Conservation (phyloP, 2,888 invertebrate genomes). For the Mythimna impura region DNA sequence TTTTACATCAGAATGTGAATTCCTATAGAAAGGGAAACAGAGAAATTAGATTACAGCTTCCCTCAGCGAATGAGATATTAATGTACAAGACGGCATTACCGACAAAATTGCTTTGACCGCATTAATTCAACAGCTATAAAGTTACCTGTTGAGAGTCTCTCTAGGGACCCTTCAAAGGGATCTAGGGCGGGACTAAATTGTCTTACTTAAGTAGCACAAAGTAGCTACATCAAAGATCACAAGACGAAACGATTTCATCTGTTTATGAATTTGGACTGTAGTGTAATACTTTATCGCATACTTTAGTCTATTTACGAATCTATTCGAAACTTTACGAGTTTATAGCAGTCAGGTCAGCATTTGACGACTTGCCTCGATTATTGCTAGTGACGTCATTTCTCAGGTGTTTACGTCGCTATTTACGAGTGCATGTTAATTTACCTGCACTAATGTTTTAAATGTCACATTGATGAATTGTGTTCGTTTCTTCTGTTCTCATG, state of each 20-base stretch:
- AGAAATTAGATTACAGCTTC: constrained; percentile 74
- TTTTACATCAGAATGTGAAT: constrained; percentile 44
- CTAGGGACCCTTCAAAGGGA: constrained; percentile 79
- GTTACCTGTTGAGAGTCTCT: constrained; percentile 84
- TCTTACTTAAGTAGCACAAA: constrained; percentile 78
- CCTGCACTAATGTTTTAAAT: constrained; percentile 45
- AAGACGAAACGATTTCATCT: constrained; percentile 54
- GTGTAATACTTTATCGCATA: constrained; percentile 59
- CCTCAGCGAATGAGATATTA: constrained; percentile 74
- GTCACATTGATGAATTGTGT: constrained; percentile 42
- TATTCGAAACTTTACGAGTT: constrained; percentile 59
- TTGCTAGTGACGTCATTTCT: constrained; percentile 33
- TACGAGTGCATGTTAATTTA: constrained; percentile 21
- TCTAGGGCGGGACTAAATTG: constrained; percentile 80
- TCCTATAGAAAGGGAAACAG: constrained; percentile 48
- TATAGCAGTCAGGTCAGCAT: constrained; percentile 35
- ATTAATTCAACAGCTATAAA: constrained; percentile 82
- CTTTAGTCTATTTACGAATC: constrained; percentile 58
- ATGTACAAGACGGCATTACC: constrained; percentile 73
- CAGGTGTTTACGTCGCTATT: constrained; percentile 33
- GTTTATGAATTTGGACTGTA: constrained; percentile 63
- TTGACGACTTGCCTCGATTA: constrained; percentile 23
- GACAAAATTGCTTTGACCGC: constrained; percentile 83
- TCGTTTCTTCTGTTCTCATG: constrained; percentile 14
- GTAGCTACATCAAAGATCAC: constrained; percentile 76